These are phyloP conservation scores for Tipula vernalis DNA, from an alignment of 2,888 invertebrate genomes.

Conservation along the genomic window DNA sequence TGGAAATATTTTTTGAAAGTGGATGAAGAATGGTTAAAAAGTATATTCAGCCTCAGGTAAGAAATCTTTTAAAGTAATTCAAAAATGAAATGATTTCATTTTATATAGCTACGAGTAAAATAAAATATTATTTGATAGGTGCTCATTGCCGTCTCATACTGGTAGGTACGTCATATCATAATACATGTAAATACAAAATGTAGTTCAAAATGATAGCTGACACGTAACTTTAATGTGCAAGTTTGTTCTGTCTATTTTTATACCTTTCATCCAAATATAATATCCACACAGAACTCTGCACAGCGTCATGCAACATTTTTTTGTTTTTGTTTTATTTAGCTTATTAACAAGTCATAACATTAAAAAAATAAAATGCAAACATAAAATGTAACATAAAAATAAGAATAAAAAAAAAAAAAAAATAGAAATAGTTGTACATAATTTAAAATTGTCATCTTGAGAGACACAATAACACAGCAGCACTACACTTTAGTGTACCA, in stretches of 20 bases:
- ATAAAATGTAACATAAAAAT: neutral
- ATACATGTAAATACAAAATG: neutral
- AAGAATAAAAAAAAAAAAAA: neutral
- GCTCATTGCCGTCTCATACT: too few species aligned
- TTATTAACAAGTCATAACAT: neutral
- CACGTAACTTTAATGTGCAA: neutral
- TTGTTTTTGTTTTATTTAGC: neutral
- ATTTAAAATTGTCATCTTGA: neutral
- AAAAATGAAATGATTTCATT: neutral
- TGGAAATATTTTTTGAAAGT: neutral
- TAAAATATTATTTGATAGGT: neutral
- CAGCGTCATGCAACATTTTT: neutral
- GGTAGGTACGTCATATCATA: neutral
- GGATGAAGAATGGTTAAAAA: neutral
- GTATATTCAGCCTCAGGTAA: neutral
- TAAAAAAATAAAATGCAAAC: neutral
- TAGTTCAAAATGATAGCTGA: neutral
- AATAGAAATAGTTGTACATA: neutral
- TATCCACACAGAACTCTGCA: neutral
- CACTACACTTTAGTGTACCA: neutral
- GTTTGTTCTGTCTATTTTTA: neutral
- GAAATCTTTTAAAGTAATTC: neutral
- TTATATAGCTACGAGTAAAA: neutral
- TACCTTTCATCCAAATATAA: neutral
- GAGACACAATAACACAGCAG: neutral